Evolutionary conservation across 2,888 invertebrate species (phyloP).

Genomic region (Plemyria rubiginata): DNA sequence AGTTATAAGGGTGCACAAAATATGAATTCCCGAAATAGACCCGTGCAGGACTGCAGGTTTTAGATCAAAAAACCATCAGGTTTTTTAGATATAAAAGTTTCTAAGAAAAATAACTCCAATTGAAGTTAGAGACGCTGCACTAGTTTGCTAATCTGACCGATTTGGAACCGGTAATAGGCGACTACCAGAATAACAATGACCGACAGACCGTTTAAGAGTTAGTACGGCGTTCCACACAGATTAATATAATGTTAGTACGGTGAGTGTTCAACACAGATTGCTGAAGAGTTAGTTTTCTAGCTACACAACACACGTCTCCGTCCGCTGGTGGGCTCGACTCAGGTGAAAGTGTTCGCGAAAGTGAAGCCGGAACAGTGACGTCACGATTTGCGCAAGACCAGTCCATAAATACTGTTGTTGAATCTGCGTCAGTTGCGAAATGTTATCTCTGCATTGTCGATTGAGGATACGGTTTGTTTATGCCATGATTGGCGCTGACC

Average conservation of each 20-base stretch:
- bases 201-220: constrained; percentile 26
- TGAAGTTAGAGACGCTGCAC: not conserved
- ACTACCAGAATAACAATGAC: constrained; percentile 60
- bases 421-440: constrained; percentile 66
- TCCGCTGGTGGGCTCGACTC: constrained; percentile 53
- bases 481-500: constrained; percentile 32
- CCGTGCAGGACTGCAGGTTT: no score
- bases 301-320: constrained; percentile 42
- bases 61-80: no score
- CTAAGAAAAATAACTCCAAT: not conserved
- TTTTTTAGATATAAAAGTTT: no score
- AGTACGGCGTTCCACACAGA: constrained; percentile 12
- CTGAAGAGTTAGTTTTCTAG: constrained; percentile 20
- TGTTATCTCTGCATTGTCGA: constrained; percentile 66
- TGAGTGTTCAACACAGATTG: constrained; percentile 20
- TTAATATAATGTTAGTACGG: constrained; percentile 12
- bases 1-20: not conserved
- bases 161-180: constrained; percentile 55
- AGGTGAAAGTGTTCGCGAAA: constrained; percentile 84
- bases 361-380: constrained; percentile 83
- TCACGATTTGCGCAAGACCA: constrained; percentile 80
- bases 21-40: not conserved
- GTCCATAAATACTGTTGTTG: constrained; percentile 39
- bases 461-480: constrained; percentile 54
- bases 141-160: constrained; percentile 36